Evolutionary conservation across 2,113 vertebrate species (phyloP).

Genomic region (Oryctolagus cuniculus): mOryCun1.1 NC_091443.1:56538001-56538500

Average conservation of each 20-base stretch:
- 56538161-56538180: not conserved
- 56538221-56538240: not conserved
- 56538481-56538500: not conserved
- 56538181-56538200: not conserved
- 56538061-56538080: slow-evolving; percentile 14
- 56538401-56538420: not conserved
- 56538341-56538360: not conserved
- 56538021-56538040: not conserved
- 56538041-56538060: not conserved
- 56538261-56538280: not conserved
- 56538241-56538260: not conserved
- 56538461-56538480: not conserved
- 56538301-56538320: accelerated
- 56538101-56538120: not conserved
- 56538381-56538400: not conserved
- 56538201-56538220: not conserved
- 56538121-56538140: not conserved
- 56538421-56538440: not conserved
- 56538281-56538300: not conserved
- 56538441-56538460: not conserved
- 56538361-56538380: not conserved
- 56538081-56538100: slow-evolving; percentile 5
- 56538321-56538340: not conserved
- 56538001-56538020: not conserved
- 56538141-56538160: not conserved